A percentile compares a stretch with the other conserved stretches of the same genome.
phyloP scores from a whole-genome alignment of 2,797 vertebrate species.

The Tachyglossus aculeatus region DNA sequence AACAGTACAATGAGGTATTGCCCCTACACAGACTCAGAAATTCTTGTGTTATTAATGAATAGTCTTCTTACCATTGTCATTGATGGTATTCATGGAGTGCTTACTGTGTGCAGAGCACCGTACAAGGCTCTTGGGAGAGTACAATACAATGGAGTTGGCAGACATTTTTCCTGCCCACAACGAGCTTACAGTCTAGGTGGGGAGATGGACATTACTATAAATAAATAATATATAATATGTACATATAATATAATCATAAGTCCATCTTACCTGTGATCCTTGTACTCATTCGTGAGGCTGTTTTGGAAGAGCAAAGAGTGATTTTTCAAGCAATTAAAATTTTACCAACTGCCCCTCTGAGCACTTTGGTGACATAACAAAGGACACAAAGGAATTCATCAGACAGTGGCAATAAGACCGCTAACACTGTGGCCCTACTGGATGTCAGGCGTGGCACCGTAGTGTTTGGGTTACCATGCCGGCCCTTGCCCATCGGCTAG shows the following conservation, averaged over 20 bases:
- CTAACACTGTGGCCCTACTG: constrained; percentile 73
- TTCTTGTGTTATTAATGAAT: constrained; percentile 74
- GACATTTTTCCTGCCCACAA: too few relatives aligned
- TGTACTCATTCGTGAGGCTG: constrained; percentile 73
- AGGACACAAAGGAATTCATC: constrained; percentile 53
- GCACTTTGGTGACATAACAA: constrained; percentile 26
- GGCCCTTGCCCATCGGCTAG: constrained; percentile 85
- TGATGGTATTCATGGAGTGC: too few relatives aligned
- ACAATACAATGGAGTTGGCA: too few relatives aligned
- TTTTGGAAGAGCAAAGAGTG: constrained; percentile 57
- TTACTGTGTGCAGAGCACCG: too few relatives aligned
- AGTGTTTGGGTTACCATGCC: constrained; percentile 88
- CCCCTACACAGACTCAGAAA: constrained; percentile 54
- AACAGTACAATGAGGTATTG: constrained; percentile 45
- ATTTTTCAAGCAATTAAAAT: constrained; percentile 39
- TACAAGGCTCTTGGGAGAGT: too few relatives aligned
- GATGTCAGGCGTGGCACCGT: constrained; percentile 89
- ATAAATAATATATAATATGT: too few relatives aligned
- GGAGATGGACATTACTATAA: too few relatives aligned
- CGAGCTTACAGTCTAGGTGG: too few relatives aligned
- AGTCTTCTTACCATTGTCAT: too few relatives aligned
- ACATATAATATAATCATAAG: too few relatives aligned
- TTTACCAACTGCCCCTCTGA: constrained; percentile 41
- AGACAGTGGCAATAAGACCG: constrained; percentile 79
- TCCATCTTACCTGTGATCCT: constrained; percentile 35